Base-by-base conservation (phyloP, 2,888 invertebrate species). In the Cyclophora punctaria region DNA sequence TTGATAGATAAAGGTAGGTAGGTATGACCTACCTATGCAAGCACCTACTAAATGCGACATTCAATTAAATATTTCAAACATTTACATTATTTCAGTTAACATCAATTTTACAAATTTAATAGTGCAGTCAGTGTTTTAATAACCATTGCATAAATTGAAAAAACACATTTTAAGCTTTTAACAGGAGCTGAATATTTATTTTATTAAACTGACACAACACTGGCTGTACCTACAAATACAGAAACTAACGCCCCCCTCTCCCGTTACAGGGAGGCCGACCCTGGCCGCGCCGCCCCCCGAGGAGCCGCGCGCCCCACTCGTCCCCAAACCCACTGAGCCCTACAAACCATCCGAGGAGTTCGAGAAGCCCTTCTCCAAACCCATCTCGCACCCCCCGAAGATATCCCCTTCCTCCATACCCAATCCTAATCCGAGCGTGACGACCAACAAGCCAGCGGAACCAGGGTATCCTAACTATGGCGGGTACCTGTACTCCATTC, bases 361-460 rank as follows among this genome's bases (percentile, higher is more conserved):
- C 47, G 84, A 84, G 42, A 82, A 78, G 58, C 71, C 78, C n/a
- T 71, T 75, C 7, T 64, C 78, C 0, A 86, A 83, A 64, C 73
- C 82, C 0, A 68, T 84, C 40, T 68, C 80, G 1, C 81, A 85
- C 58, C 80, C 83, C 2, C 78, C 83, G 34, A 87, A 82, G 64
- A 89, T 89, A 54, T 84, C 89, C 0, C 89, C 87, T 3, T 89
- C 89, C 1, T 89, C 89, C 0, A 88, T 88, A 45, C 86, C 89
- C 0, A 89, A 83, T 49, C 87, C 89, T 2, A 89, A 72, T 51
- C 88, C 89, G 1, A 88, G 85, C 46, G 76, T 82, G 0, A 76
- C 78, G 5, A 74, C 80, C 0, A 79, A 75, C 2, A 83, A 80
- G 53, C 80, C 68, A 48, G 63, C 70, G n/a, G 85, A 85, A 47